Conservation (phyloP, 2,113 vertebrate genomes). For the Bubo scandiacus region DNA sequence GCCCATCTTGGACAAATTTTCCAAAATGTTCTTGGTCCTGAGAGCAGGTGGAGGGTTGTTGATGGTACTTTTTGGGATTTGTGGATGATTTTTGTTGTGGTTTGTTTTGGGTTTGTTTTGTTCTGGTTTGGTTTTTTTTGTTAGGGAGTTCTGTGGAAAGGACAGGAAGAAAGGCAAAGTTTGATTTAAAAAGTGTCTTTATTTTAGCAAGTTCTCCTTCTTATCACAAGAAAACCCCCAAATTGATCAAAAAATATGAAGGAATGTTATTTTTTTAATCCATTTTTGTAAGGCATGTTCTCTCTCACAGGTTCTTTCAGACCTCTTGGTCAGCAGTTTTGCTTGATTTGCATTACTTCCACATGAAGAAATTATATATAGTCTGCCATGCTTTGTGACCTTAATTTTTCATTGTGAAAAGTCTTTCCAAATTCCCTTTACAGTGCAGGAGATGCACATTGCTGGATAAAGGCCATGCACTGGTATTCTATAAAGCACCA, state of each 20-base stretch:
- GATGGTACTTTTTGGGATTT: neutral
- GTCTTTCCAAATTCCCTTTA: neutral
- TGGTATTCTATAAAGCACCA: neutral
- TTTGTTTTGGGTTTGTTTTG: no score
- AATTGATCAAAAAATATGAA: neutral
- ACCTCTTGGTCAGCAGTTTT: neutral
- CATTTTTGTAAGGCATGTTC: neutral
- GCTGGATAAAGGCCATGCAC: neutral
- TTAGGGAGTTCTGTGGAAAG: neutral
- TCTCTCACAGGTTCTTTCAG: neutral
- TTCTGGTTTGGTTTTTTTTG: no score
- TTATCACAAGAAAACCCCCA: rapidly evolving
- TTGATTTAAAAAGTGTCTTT: neutral
- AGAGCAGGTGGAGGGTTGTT: neutral
- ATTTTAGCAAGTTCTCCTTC: neutral
- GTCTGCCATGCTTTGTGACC: neutral
- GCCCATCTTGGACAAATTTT: neutral
- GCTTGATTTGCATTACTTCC: neutral
- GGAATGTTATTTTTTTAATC: neutral
- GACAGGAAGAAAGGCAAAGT: neutral
- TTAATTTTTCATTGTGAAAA: neutral
- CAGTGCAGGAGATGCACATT: neutral
- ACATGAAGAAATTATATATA: neutral
- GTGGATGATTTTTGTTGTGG: neutral
- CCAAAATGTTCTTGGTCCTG: neutral